Percentiles rank a stretch among this genome's conserved stretches.
These are phyloP conservation scores for Brachionus plicatilis DNA, from an alignment of 1,140 invertebrate genomes.

Conservation along the genomic window DNA sequence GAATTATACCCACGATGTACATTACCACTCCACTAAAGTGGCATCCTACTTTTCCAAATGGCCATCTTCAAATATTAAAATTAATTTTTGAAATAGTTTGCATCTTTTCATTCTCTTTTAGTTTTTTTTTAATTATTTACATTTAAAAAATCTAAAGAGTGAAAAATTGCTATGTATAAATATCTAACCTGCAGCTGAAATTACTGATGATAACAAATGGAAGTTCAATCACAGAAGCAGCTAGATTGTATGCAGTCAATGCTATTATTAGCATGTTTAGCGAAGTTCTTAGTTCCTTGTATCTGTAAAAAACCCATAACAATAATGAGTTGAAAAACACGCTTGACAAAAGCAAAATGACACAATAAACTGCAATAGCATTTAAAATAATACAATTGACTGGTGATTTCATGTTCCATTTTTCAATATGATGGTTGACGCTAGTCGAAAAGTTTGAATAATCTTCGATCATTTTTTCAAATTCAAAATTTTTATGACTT, in stretches of 20 bases:
- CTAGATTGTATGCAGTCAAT: slow-evolving; percentile 10
- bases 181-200: slow-evolving; percentile 13
- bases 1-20: not conserved
- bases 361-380: not conserved
- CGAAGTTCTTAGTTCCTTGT: slow-evolving; percentile 18
- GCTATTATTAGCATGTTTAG: slow-evolving; percentile 32
- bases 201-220: slow-evolving; percentile 35
- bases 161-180: not conserved
- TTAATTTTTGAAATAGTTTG: not conserved
- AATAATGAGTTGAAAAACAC: not conserved
- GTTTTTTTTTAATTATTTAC: not conserved
- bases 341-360: not conserved
- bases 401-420: slow-evolving; percentile 6
- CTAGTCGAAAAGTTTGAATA: not conserved
- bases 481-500: not conserved
- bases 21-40: slow-evolving; percentile 1
- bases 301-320: not conserved
- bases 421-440: not conserved
- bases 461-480: not conserved
- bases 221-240: not conserved
- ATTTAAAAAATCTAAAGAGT: not conserved
- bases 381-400: slow-evolving; percentile 6
- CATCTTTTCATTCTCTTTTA: not conserved
- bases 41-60: not conserved
- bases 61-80: not conserved